These are phyloP conservation scores for Scaptomyza graminum DNA, from an alignment of 1,140 invertebrate species.

Conservation along the genomic window DNA sequence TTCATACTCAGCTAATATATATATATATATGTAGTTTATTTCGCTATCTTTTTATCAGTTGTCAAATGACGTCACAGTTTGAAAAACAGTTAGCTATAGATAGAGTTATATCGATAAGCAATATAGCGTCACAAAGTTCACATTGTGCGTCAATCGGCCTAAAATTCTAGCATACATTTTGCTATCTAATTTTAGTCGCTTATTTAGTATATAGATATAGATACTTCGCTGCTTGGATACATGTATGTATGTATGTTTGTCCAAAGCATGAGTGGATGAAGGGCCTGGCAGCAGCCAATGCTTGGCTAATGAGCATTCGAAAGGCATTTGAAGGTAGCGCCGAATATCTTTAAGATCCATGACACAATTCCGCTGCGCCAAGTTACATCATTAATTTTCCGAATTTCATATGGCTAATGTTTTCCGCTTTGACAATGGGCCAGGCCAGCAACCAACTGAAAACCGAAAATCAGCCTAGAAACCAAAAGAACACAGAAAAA, in stretches of 20 bases:
- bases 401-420: constrained; percentile 59
- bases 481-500: background rate
- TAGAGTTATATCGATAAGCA: constrained; percentile 34
- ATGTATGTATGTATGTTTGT: background rate
- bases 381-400: constrained; percentile 80
- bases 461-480: constrained; percentile 18
- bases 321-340: constrained; percentile 30
- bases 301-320: constrained; percentile 58
- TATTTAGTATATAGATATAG: constrained; percentile 42
- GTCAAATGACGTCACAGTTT: constrained; percentile 28
- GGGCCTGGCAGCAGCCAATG: constrained; percentile 24
- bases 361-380: constrained; percentile 68
- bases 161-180: constrained; percentile 28
- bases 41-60: constrained; percentile 36
- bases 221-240: constrained; percentile 15
- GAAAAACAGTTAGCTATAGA: constrained; percentile 8
- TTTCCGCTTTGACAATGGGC: constrained; percentile 62
- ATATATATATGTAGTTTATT: background rate
- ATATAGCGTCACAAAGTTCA: constrained; percentile 40
- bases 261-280: constrained; percentile 10
- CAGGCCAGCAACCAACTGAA: constrained; percentile 20
- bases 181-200: constrained; percentile 44
- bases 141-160: constrained; percentile 68
- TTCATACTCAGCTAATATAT: constrained; percentile 6
- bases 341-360: constrained; percentile 59